Percentiles rank a stretch among this genome's conserved stretches.
Evolutionary conservation across 2,888 invertebrate genomes (phyloP).

Genomic region (Drosophila melanosoma): DNA sequence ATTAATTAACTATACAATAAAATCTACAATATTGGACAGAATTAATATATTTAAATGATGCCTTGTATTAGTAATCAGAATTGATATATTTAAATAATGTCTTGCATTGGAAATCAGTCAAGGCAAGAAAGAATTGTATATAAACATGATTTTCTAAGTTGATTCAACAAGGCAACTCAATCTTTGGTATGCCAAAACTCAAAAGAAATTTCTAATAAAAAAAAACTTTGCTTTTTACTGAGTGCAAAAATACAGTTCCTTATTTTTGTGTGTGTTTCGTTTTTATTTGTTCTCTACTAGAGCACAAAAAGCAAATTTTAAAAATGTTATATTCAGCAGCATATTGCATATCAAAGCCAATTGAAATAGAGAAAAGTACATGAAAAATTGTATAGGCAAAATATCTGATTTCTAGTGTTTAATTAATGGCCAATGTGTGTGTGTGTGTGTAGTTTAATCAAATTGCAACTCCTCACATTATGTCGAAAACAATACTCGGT

Average conservation of each 20-base stretch:
- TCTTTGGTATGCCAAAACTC: too few species aligned
- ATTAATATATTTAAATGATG: not conserved
- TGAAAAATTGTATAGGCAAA: not conserved
- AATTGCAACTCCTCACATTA: not conserved
- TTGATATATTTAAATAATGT: too few species aligned
- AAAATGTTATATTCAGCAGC: not conserved
- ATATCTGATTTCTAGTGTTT: not conserved
- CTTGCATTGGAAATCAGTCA: too few species aligned
- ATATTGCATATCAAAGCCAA: not conserved
- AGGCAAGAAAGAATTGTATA: too few species aligned
- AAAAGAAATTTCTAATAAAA: too few species aligned
- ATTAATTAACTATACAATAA: not conserved
- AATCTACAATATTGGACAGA: not conserved
- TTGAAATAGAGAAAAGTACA: not conserved
- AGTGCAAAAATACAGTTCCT: not conserved
- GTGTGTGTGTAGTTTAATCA: not conserved
- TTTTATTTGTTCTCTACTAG: not conserved
- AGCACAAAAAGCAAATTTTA: not conserved
- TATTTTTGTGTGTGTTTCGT: not conserved
- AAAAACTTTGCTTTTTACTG: not conserved
- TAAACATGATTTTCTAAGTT: too few species aligned
- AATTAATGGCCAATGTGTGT: not conserved
- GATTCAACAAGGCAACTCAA: too few species aligned
- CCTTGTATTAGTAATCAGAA: not conserved
- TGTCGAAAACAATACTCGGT: not conserved